phyloP scores from a whole-genome alignment of 2,888 invertebrate genomes.

The Metacarcinus magister region DNA sequence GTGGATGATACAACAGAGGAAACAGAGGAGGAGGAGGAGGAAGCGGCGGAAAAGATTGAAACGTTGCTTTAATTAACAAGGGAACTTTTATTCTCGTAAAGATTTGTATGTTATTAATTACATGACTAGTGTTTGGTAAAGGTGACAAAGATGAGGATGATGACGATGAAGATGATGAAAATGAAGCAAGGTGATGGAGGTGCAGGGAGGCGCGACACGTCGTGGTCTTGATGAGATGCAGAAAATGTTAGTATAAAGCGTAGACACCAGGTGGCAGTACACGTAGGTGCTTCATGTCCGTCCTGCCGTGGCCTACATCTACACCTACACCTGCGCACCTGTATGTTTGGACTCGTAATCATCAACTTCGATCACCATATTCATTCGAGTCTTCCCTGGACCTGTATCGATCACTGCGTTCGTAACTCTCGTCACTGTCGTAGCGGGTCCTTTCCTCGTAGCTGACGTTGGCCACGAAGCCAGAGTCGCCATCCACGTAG shows the following conservation, averaged over 20 bases:
- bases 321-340: background rate
- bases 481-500: conserved; percentile 63
- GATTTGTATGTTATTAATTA: background rate
- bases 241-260: background rate
- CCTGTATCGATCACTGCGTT: background rate
- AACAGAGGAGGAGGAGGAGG: background rate
- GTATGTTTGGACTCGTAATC: background rate
- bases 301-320: background rate
- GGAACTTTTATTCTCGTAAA: background rate
- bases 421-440: background rate
- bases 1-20: background rate
- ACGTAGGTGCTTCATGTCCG: background rate
- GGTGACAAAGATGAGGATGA: background rate
- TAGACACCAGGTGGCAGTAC: background rate
- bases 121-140: background rate
- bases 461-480: conserved; percentile 44
- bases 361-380: background rate
- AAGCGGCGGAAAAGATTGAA: background rate
- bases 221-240: background rate
- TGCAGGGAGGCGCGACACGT: too few species aligned
- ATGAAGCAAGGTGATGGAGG: background rate
- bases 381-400: background rate
- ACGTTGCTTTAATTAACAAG: background rate
- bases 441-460: conserved; percentile 36
- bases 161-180: background rate